Conservation (phyloP, 2,888 invertebrate genomes). For the Ligdia adustata region DNA sequence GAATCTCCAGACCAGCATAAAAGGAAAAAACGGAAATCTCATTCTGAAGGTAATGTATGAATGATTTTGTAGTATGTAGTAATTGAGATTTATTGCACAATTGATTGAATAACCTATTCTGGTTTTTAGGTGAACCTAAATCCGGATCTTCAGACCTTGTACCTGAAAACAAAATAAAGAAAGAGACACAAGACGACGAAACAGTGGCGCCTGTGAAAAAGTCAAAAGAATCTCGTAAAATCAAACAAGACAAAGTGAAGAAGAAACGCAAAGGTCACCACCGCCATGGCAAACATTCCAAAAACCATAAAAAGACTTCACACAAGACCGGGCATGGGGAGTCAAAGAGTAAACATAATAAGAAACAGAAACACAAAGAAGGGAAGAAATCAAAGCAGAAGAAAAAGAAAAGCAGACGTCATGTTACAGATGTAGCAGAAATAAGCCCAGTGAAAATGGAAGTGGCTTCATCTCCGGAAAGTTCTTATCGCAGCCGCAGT, state of each 20-base stretch:
- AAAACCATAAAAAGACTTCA: constrained; percentile 66
- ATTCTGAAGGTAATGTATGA: constrained; percentile 56
- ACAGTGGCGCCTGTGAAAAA: constrained; percentile 46
- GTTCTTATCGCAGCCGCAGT: constrained; percentile 71
- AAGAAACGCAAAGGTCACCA: constrained; percentile 77
- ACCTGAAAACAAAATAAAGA: constrained; percentile 42
- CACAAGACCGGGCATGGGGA: constrained; percentile 60
- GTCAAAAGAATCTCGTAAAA: constrained; percentile 71
- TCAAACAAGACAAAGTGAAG: constrained; percentile 66
- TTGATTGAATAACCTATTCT: not conserved
- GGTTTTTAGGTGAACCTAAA: constrained; percentile 60
- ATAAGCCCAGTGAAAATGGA: not conserved
- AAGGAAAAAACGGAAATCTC: constrained; percentile 70
- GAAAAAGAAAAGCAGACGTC: constrained; percentile 73
- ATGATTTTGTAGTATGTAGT: not conserved
- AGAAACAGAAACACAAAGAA: constrained; percentile 66
- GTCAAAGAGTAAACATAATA: constrained; percentile 62
- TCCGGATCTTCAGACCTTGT: constrained; percentile 58
- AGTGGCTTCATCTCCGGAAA: constrained; percentile 59
- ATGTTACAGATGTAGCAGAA: constrained; percentile 36
- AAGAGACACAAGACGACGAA: constrained; percentile 21
- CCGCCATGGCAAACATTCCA: constrained; percentile 78
- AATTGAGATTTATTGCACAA: too few relatives aligned
- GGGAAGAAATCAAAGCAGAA: constrained; percentile 76
- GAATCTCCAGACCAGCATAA: constrained; percentile 68